Evolutionary conservation across 2,888 invertebrate species (phyloP).

Genomic region (Drosophila lacicola): DNA sequence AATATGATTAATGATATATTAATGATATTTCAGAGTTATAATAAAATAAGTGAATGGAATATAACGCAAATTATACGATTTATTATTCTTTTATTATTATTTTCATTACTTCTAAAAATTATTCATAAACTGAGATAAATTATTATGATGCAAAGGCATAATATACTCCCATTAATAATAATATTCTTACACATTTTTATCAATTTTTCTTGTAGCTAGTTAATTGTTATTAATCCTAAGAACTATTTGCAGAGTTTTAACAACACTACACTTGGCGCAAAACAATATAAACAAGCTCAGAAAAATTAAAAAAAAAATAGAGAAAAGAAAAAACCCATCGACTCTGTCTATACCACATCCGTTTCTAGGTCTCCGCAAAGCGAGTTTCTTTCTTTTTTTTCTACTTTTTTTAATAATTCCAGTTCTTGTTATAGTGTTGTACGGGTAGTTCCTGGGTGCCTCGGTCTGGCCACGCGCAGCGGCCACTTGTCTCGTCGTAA

Average conservation of each 20-base stretch:
- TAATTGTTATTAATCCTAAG: conserved; percentile 6
- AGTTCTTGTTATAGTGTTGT: conserved; percentile 46
- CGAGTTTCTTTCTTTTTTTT: conserved; percentile 27
- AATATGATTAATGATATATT: too few species aligned
- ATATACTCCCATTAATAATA: not conserved
- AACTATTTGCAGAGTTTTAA: not conserved
- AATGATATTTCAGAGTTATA: too few species aligned
- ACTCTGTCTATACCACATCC: conserved; percentile 73
- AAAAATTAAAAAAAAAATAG: not conserved
- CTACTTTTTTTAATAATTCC: conserved; percentile 59
- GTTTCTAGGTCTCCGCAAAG: conserved; percentile 36
- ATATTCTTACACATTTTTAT: not conserved
- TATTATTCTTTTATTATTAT: too few species aligned
- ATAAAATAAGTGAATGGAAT: too few species aligned
- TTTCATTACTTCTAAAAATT: too few species aligned
- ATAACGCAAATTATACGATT: too few species aligned
- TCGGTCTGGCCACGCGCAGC: conserved; percentile 60
- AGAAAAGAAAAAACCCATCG: conserved; percentile 33
- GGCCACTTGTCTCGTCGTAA: conserved; percentile 73
- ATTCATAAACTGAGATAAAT: too few species aligned
- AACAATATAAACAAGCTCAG: conserved; percentile 8
- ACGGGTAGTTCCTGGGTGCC: conserved; percentile 25
- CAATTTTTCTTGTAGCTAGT: not conserved
- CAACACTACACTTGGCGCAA: conserved; percentile 4
- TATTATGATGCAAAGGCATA: too few species aligned